phyloP scores from a whole-genome alignment of 2,113 vertebrate species.

The Pavo muticus region DNA sequence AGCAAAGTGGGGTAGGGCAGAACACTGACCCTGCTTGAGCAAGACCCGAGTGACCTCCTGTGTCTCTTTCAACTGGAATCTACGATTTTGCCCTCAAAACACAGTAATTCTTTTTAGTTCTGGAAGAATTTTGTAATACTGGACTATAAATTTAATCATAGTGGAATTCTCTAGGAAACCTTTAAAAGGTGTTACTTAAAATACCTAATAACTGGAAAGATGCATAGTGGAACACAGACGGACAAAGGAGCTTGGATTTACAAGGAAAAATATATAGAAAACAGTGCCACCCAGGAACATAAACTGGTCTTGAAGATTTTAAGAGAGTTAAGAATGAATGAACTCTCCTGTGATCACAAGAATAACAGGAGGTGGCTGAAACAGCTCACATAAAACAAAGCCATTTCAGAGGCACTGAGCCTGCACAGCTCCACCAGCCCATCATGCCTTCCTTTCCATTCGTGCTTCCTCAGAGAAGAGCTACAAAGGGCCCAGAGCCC shows the following conservation, averaged over 20 bases:
- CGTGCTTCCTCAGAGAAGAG: background rate
- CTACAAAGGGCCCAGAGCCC: background rate
- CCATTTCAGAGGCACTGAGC: background rate
- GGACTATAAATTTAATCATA: background rate
- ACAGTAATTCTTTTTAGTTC: background rate
- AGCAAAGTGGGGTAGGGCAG: background rate
- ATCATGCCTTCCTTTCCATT: background rate
- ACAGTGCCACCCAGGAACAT: background rate
- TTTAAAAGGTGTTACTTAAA: background rate
- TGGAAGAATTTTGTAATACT: background rate
- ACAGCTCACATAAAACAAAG: constrained; percentile 1
- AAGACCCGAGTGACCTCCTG: background rate
- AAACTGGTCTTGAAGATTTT: constrained; percentile 2
- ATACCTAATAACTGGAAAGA: background rate
- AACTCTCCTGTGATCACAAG: background rate
- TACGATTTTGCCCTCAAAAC: background rate
- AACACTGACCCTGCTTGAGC: background rate
- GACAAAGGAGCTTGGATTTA: background rate
- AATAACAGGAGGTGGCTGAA: background rate
- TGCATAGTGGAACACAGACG: background rate
- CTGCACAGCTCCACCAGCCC: background rate
- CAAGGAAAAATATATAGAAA: background rate
- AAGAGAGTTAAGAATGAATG: background rate
- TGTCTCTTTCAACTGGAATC: background rate
- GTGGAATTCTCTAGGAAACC: background rate